phyloP scores from a whole-genome alignment of 2,888 invertebrate species.

The Yponomeuta evonymella region DNA sequence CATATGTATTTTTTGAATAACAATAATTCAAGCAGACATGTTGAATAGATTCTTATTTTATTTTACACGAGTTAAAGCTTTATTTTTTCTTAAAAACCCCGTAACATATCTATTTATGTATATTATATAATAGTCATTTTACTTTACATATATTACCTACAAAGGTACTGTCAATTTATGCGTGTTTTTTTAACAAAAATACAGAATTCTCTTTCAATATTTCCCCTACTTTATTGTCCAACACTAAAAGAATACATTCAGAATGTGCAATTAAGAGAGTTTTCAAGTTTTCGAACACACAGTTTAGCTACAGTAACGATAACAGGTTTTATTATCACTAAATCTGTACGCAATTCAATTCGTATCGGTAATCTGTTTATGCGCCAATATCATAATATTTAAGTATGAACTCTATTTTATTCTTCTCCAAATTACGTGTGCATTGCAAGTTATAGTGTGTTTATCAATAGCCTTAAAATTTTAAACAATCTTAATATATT shows the following conservation, averaged over 20 bases:
- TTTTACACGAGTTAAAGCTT: constrained; percentile 72
- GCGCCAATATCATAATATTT: background rate
- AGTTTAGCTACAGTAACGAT: no score
- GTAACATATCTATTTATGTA: constrained; percentile 37
- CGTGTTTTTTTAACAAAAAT: constrained; percentile 7
- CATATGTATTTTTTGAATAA: no score
- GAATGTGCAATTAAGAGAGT: background rate
- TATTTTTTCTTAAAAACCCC: constrained; percentile 58
- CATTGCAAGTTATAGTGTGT: background rate
- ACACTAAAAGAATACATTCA: constrained; percentile 28
- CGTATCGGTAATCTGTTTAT: no score
- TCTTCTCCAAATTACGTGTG: background rate
- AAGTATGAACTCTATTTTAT: background rate
- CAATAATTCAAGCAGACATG: no score
- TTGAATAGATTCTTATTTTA: constrained; percentile 36
- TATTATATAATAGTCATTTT: background rate
- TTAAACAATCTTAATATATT: constrained; percentile 26
- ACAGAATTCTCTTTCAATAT: constrained; percentile 27
- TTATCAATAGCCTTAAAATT: constrained; percentile 14
- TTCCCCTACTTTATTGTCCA: constrained; percentile 68
- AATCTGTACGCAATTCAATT: no score
- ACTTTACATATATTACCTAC: background rate
- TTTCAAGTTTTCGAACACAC: background rate
- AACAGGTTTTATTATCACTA: no score
- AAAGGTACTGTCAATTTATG: background rate